Evolutionary conservation across 1,140 invertebrate genomes (phyloP), one percentile per base, ranked within the genome.

Genomic region (Phenacoccus solenopsis): DNA sequence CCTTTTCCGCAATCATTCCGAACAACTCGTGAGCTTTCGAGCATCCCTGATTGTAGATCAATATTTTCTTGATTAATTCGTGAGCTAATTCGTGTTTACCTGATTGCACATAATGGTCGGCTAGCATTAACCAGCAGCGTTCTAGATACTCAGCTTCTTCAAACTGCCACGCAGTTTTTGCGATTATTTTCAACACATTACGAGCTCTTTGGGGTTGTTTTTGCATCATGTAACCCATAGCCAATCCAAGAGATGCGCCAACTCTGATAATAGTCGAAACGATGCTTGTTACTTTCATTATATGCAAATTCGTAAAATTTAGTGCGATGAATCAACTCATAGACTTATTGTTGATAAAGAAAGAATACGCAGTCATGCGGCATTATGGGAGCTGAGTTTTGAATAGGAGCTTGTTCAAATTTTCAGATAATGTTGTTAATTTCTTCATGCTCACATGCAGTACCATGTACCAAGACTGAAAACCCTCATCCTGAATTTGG

Each of bases 121-220:
- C 90, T 20, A 97, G 80, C 3, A 98, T 80, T 4, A 98, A 76
- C 96, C 96, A 98, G 78, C 92, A 93, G 72, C 88, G 86, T 80
- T 98, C 96, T 38, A 98, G 81, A 77, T 97, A 96, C 76, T 98
- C 94, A 0, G 94, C 94, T 75, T 98, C 94, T 78, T 94, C 92
- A 72, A 94, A 90, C 12, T 86, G 94, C 96, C 96, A 99, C 0
- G 82, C 80, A 70, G 87, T 86, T 75, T 94, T 94, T 2, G 88
- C 85, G 16, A 98, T 86, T 30, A 93, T 82, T 79, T 98, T 98
- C 38, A 98, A 78, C 73, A 96, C 90, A 78, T 94, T 96, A 72
- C 94, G 87, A 0, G 95, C 94, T 69, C 93, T 81, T 56, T 92
- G 93, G 0, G 85, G 86, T 81, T 93, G 95, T 79, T 98, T 98